Conservation (phyloP, 2,797 vertebrate species). For the Threskiornis aethiopicus region DNA sequence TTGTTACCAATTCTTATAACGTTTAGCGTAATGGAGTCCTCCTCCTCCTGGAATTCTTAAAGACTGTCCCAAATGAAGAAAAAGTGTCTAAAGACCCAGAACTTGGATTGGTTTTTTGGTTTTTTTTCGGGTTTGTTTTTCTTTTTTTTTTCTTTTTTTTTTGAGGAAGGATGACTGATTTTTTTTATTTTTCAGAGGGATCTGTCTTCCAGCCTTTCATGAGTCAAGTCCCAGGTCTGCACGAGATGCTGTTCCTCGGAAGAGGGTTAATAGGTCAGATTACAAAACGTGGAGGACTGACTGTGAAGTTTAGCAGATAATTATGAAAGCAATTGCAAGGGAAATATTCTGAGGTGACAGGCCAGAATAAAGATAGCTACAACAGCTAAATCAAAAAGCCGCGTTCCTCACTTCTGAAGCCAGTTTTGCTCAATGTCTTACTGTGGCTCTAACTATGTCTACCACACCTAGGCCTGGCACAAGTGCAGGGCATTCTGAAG, state of each 20-base stretch:
- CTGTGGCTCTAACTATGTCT: background rate
- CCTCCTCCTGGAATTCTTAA: background rate
- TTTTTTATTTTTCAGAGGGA: background rate
- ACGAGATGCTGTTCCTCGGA: background rate
- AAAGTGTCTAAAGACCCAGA: background rate
- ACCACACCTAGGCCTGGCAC: background rate
- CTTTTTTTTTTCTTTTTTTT: background rate
- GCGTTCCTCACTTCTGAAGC: background rate
- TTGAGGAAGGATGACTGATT: background rate
- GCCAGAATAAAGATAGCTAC: background rate
- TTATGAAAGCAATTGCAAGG: background rate
- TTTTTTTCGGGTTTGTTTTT: too few species aligned
- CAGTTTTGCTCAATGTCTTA: background rate
- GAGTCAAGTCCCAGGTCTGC: background rate
- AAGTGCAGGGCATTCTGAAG: background rate
- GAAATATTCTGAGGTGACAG: background rate
- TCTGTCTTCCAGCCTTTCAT: background rate
- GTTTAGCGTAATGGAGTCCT: background rate
- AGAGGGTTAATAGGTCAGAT: background rate
- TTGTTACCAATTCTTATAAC: background rate
- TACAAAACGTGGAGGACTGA: background rate
- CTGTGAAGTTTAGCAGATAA: background rate
- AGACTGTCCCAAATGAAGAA: background rate
- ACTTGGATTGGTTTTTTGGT: rapidly evolving
- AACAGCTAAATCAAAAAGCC: background rate